Conservation (phyloP, 2,888 invertebrate species). For the Calephelis perditalis region DNA sequence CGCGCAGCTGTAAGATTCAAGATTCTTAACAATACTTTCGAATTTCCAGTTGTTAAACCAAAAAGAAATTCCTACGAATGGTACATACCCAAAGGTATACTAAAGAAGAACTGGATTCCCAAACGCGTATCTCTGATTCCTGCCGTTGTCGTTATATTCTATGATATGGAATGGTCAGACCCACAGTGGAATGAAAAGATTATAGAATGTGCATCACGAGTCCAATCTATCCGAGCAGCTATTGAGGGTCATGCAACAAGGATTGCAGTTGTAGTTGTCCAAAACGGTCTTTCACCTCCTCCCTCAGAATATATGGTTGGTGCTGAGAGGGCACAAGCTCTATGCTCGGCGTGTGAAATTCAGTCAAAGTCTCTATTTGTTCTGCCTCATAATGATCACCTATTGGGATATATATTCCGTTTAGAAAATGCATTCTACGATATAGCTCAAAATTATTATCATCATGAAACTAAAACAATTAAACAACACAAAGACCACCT, state of each 20-base stretch:
- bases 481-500: slow-evolving; percentile 94
- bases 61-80: slow-evolving; percentile 95
- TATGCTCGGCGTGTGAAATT: slow-evolving; percentile 95
- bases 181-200: slow-evolving; percentile 95
- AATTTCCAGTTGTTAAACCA: slow-evolving; percentile 91
- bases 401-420: slow-evolving; percentile 85
- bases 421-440: slow-evolving; percentile 96
- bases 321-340: slow-evolving; percentile 92
- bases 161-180: slow-evolving; percentile 98
- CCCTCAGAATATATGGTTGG: slow-evolving; percentile 90
- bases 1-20: slow-evolving; percentile 91
- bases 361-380: slow-evolving; percentile 95
- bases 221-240: slow-evolving; percentile 88
- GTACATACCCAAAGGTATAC: slow-evolving; percentile 95
- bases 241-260: slow-evolving; percentile 85
- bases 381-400: slow-evolving; percentile 92
- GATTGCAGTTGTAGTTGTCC: slow-evolving; percentile 93
- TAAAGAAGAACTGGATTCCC: slow-evolving; percentile 96
- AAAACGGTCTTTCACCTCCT: slow-evolving; percentile 87
- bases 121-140: slow-evolving; percentile 95
- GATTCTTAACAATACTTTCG: slow-evolving; percentile 87
- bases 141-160: slow-evolving; percentile 95
- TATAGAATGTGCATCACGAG: slow-evolving; percentile 93
- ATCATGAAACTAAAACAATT: slow-evolving; percentile 90
- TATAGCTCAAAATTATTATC: slow-evolving; percentile 94